Conservation (phyloP, 2,797 vertebrate species). For the Jordanella pulchra region DNA sequence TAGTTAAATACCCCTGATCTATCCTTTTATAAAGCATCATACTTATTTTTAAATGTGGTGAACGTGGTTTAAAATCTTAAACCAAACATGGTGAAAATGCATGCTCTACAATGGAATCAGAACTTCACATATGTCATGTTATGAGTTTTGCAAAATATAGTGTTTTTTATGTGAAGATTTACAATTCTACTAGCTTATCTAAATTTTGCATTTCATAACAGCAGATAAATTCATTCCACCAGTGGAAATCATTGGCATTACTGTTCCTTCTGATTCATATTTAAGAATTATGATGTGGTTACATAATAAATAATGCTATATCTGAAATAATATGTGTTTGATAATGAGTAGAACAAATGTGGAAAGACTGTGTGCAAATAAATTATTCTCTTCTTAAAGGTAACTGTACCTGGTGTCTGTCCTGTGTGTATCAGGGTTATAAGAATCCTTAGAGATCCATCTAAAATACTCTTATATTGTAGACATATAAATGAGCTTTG, state of each 20-base stretch:
- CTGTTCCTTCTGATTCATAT: background rate
- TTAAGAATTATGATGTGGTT: background rate
- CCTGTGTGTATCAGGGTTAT: background rate
- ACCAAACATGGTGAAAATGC: background rate
- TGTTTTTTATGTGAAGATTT: constrained; percentile 12
- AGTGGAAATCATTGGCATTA: background rate
- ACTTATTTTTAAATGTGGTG: no score
- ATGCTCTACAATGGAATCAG: no score
- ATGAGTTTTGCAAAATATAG: constrained; percentile 14
- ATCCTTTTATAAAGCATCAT: no score
- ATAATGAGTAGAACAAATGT: background rate
- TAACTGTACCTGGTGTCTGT: background rate
- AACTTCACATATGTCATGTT: no score
- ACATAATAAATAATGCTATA: background rate
- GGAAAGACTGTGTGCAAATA: background rate
- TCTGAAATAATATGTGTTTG: background rate
- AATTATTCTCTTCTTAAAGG: background rate
- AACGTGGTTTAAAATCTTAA: background rate
- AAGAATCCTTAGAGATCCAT: constrained; percentile 42
- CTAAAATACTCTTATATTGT: constrained; percentile 48
- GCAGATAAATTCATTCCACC: no score
- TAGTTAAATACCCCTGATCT: no score
- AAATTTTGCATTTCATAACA: background rate
- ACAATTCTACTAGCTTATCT: background rate
- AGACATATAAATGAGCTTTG: constrained; percentile 58